Evolutionary conservation across 2,888 invertebrate species (phyloP).

Genomic region (Drosophila atroscutellata): DNA sequence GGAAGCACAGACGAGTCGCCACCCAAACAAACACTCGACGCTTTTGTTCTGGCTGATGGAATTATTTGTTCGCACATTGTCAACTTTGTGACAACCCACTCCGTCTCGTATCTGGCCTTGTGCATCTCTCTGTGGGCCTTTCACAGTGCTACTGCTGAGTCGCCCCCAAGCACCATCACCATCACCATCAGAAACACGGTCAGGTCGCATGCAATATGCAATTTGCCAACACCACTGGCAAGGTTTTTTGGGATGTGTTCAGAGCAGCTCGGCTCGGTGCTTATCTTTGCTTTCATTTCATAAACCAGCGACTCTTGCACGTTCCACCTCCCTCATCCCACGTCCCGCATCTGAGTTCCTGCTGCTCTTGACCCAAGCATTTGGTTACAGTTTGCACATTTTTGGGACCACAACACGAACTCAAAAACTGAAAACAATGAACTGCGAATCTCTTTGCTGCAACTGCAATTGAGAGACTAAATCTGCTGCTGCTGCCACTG

Average conservation of each 20-base stretch:
- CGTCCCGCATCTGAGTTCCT: slow-evolving; percentile 28
- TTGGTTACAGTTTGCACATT: slow-evolving; percentile 72
- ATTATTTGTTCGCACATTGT: slow-evolving; percentile 84
- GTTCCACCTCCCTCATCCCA: slow-evolving; percentile 26
- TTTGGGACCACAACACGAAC: slow-evolving; percentile 66
- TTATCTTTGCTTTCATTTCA: slow-evolving; percentile 80
- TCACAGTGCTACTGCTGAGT: slow-evolving; percentile 29
- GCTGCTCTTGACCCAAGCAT: slow-evolving; percentile 38
- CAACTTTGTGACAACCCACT: slow-evolving; percentile 68
- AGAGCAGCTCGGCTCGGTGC: slow-evolving; percentile 55
- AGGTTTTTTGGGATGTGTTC: slow-evolving; percentile 50
- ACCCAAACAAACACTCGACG: slow-evolving; percentile 79
- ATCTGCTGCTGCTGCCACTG: slow-evolving; percentile 34
- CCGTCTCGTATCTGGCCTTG: slow-evolving; percentile 44
- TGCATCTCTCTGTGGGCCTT: slow-evolving; percentile 61
- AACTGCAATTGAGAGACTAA: slow-evolving; percentile 69
- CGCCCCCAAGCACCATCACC: not conserved
- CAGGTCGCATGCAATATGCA: slow-evolving; percentile 69
- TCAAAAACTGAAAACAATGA: slow-evolving; percentile 72
- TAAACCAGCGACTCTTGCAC: slow-evolving; percentile 65
- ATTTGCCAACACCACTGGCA: slow-evolving; percentile 68
- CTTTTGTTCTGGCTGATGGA: slow-evolving; percentile 83
- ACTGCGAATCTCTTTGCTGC: slow-evolving; percentile 62
- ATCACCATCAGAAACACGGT: slow-evolving; percentile 1
- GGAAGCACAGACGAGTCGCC: slow-evolving; percentile 51